Conservation (phyloP, 2,113 vertebrate species). For the Leucopsar rothschildi region DNA sequence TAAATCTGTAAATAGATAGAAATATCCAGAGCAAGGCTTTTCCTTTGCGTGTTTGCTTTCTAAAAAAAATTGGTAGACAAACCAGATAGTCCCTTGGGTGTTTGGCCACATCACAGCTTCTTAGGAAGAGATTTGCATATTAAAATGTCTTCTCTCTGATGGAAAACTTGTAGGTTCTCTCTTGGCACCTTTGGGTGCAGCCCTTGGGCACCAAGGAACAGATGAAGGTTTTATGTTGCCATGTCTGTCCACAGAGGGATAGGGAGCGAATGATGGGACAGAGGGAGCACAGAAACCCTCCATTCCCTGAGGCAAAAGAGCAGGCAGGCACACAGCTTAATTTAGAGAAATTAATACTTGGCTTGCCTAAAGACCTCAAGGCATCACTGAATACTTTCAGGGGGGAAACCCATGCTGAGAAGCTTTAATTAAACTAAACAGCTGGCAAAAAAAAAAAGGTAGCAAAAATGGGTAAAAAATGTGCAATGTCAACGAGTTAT, state of each 20-base stretch:
- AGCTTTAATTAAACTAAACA: constrained; percentile 33
- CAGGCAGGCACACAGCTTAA: not conserved
- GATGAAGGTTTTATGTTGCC: not conserved
- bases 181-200: not conserved
- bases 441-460: not conserved
- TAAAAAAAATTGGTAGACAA: not conserved
- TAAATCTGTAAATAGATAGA: not conserved
- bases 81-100: not conserved
- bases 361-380: not conserved
- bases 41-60: not conserved
- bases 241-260: not conserved
- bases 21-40: not conserved
- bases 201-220: not conserved
- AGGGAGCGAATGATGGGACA: not conserved
- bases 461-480: not conserved
- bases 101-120: not conserved
- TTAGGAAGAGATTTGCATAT: not conserved
- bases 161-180: not conserved
- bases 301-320: not conserved
- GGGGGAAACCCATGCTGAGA: not conserved
- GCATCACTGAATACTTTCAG: not conserved
- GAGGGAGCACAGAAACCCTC: not conserved
- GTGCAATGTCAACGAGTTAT: accelerated
- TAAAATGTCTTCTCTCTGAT: not conserved
- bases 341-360: not conserved